phyloP scores from a whole-genome alignment of 1,140 invertebrate species.

The Drosophila arawakana region DNA sequence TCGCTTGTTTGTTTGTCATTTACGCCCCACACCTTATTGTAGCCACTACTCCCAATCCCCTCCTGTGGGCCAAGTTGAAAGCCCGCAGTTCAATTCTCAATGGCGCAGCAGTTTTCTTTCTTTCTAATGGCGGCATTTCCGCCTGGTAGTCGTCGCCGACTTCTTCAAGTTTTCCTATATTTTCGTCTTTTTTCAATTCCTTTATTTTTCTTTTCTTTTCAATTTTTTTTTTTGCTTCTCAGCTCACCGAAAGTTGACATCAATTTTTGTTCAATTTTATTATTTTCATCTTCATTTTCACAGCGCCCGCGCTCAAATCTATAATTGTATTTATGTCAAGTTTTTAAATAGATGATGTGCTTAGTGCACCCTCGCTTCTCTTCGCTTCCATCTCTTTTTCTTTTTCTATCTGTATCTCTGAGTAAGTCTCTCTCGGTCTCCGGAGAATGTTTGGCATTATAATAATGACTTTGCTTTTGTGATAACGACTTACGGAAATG shows the following conservation, averaged over 20 bases:
- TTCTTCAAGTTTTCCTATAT: constrained; percentile 33
- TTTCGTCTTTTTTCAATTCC: background rate
- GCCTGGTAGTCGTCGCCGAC: constrained; percentile 49
- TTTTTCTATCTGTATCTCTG: background rate
- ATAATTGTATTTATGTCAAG: constrained; percentile 84
- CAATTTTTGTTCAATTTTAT: constrained; percentile 82
- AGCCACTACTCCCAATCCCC: background rate
- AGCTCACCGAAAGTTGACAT: constrained; percentile 69
- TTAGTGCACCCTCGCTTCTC: constrained; percentile 25
- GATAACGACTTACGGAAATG: constrained; percentile 84
- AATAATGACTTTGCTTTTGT: constrained; percentile 83
- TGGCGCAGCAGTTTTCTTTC: constrained; percentile 82
- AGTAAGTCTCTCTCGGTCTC: background rate
- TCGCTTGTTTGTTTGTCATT: constrained; percentile 82
- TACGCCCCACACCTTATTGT: constrained; percentile 53
- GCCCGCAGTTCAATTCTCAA: constrained; percentile 80
- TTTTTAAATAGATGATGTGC: constrained; percentile 78
- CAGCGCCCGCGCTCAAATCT: constrained; percentile 74
- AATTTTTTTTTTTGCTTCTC: constrained; percentile 2
- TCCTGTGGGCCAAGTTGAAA: constrained; percentile 62
- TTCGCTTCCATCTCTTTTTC: background rate
- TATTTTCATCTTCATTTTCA: constrained; percentile 81
- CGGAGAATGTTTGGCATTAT: constrained; percentile 56
- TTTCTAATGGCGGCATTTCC: constrained; percentile 81
- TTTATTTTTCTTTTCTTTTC: constrained; percentile 3